Percentiles rank a stretch among this genome's conserved stretches.
Evolutionary conservation across 53 echinoderm and acorn worm species (phyloP).

Genomic region (Paracentrotus lividus): DNA sequence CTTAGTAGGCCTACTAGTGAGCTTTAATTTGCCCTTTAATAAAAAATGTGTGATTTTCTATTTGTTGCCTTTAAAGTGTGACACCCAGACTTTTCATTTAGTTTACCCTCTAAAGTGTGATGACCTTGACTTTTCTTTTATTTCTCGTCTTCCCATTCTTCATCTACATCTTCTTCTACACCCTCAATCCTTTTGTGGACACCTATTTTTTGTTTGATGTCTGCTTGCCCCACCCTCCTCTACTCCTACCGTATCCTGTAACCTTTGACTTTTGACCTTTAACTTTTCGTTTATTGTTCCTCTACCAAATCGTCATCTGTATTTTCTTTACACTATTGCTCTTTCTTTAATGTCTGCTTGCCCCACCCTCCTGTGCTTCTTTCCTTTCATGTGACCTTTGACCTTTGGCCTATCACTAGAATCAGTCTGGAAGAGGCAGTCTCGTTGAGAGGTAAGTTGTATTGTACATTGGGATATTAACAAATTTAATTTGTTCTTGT

Average conservation of each 20-base stretch:
- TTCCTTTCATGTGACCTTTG: not conserved
- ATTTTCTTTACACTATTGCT: too few relatives aligned
- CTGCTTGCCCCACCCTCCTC: not conserved
- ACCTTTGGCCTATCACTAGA: not conserved
- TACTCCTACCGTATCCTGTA: not conserved
- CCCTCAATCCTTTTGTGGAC: not conserved
- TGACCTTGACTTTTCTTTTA: not conserved
- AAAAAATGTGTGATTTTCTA: too few relatives aligned
- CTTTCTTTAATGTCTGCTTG: conserved; percentile 11
- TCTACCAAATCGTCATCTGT: too few relatives aligned
- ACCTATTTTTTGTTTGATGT: conserved; percentile 17
- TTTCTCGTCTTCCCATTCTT: not conserved
- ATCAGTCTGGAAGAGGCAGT: not conserved
- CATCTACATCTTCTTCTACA: not conserved
- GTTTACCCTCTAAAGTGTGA: not conserved
- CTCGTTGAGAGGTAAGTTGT: not conserved
- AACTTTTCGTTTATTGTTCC: too few relatives aligned
- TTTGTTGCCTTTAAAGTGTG: too few relatives aligned
- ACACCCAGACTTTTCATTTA: not conserved
- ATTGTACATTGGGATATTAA: not conserved
- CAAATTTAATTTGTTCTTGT: too few relatives aligned
- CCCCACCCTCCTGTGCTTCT: not conserved
- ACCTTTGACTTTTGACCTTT: not conserved
- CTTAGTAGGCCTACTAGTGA: not conserved
- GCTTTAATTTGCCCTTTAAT: not conserved